Evolutionary conservation across 2,888 invertebrate genomes (phyloP).

Genomic region (Watsonalla cultraria): DNA sequence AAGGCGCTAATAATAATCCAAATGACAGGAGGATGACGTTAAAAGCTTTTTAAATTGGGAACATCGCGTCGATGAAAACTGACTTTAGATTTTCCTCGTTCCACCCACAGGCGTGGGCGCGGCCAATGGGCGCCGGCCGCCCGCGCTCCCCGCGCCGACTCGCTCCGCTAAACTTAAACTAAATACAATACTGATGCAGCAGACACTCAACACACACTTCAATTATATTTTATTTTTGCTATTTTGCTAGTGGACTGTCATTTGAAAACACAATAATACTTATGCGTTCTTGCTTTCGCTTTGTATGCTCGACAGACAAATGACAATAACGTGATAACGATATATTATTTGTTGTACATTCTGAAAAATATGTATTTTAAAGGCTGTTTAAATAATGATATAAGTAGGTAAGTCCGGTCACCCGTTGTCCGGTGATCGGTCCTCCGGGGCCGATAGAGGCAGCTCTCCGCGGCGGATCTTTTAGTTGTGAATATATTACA

Average conservation of each 20-base stretch:
- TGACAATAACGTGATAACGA: not conserved
- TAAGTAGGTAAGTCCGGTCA: conserved; percentile 40
- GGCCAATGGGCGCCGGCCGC: conserved; percentile 64
- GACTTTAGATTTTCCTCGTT: conserved; percentile 56
- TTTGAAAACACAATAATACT: not conserved
- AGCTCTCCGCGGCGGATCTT: conserved; percentile 47
- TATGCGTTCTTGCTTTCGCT: conserved; percentile 3
- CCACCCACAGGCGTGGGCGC: conserved; percentile 66
- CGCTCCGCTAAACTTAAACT: conserved; percentile 39
- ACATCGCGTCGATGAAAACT: conserved; percentile 48
- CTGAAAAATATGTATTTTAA: not conserved
- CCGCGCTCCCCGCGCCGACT: conserved; percentile 35
- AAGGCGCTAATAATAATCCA: conserved; percentile 42
- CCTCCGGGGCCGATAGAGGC: conserved; percentile 51
- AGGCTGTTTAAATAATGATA: conserved; percentile 32
- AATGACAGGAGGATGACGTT: conserved; percentile 61
- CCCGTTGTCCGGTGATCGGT: conserved; percentile 54
- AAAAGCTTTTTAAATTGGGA: conserved; percentile 70
- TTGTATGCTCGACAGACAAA: not conserved
- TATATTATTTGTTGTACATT: not conserved
- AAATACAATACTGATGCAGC: conserved; percentile 32
- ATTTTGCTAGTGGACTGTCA: not conserved
- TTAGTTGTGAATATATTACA: conserved; percentile 75
- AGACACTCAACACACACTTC: conserved; percentile 18
- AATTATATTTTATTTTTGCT: conserved; percentile 2